Percentiles rank a stretch among this genome's conserved stretches.
These are phyloP conservation scores for Petrocephalus sullivani DNA, from an alignment of 2,797 vertebrate genomes.

Conservation along the genomic window DNA sequence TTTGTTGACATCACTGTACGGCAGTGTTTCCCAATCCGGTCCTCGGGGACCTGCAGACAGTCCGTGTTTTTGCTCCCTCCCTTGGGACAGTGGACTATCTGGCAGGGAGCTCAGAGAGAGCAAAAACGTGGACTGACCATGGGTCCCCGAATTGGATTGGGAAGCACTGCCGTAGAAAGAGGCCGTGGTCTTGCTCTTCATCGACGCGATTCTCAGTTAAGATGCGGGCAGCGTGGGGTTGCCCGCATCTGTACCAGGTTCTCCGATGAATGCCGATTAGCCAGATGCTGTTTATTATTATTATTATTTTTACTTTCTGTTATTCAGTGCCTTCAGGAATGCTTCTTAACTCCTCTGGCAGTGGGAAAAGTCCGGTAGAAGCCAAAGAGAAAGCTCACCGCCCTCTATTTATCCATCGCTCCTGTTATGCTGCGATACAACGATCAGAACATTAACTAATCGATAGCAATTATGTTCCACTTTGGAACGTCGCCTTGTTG, in stretches of 20 bases:
- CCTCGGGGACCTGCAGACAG: not conserved
- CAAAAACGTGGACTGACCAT: not conserved
- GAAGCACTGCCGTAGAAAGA: not conserved
- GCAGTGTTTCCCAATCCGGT: not conserved
- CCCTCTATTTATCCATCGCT: not conserved
- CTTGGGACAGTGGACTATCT: no score
- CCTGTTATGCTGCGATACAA: not conserved
- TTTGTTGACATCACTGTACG: not conserved
- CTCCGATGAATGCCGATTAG: not conserved
- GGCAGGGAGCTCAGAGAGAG: not conserved
- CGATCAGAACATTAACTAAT: not conserved
- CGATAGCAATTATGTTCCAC: not conserved
- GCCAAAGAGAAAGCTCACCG: not conserved
- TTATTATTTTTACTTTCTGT: not conserved
- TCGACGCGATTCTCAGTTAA: not conserved
- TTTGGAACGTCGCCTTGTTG: not conserved
- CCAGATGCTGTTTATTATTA: not conserved
- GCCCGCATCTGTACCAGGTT: not conserved
- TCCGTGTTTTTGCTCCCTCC: not conserved
- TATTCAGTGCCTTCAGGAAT: conserved; percentile 10
- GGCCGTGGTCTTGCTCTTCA: not conserved
- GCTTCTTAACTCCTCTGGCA: not conserved
- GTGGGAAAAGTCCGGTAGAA: not conserved
- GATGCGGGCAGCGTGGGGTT: not conserved
- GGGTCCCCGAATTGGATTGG: not conserved